These are phyloP conservation scores for Perca schrenkii DNA, from an alignment of 2,113 vertebrate genomes.

Conservation along the genomic window DNA sequence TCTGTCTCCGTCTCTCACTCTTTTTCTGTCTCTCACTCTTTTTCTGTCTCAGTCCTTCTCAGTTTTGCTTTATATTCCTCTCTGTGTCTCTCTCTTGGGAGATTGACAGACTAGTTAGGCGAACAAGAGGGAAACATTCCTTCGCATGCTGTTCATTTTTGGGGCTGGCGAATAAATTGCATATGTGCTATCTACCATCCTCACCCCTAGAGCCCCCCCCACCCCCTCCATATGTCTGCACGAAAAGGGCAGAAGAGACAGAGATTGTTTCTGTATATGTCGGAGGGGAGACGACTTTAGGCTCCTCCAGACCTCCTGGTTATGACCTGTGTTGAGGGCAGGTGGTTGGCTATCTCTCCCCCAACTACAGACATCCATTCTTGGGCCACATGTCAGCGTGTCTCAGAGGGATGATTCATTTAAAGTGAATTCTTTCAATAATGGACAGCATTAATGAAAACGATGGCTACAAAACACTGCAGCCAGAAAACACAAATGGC, in stretches of 20 bases:
- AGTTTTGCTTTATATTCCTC: slow-evolving; percentile 15
- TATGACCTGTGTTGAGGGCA: slow-evolving; percentile 61
- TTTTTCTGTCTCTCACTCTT: slow-evolving; percentile 15
- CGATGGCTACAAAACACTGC: not conserved
- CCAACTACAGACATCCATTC: slow-evolving; percentile 7
- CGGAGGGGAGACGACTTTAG: not conserved
- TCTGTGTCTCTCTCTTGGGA: slow-evolving; percentile 3
- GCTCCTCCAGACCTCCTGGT: slow-evolving; percentile 44
- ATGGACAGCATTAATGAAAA: not conserved
- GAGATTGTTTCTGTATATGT: slow-evolving; percentile 4
- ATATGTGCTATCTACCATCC: slow-evolving; percentile 46
- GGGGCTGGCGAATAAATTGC: slow-evolving; percentile 23
- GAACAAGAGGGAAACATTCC: slow-evolving; percentile 49
- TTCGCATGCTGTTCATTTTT: slow-evolving; percentile 48
- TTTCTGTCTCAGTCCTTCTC: slow-evolving; percentile 24
- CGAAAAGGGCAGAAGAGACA: slow-evolving; percentile 25
- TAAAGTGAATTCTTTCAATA: not conserved
- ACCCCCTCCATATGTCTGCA: slow-evolving; percentile 36
- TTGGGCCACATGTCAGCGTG: not conserved
- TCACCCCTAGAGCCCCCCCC: not conserved
- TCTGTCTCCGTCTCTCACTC: slow-evolving; percentile 24
- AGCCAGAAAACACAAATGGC: not conserved
- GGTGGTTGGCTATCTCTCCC: slow-evolving; percentile 54
- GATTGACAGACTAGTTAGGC: not conserved
- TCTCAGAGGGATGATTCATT: slow-evolving; percentile 10